Base-by-base conservation (phyloP, 2,888 invertebrate species). In the Drosophila putrida region DNA sequence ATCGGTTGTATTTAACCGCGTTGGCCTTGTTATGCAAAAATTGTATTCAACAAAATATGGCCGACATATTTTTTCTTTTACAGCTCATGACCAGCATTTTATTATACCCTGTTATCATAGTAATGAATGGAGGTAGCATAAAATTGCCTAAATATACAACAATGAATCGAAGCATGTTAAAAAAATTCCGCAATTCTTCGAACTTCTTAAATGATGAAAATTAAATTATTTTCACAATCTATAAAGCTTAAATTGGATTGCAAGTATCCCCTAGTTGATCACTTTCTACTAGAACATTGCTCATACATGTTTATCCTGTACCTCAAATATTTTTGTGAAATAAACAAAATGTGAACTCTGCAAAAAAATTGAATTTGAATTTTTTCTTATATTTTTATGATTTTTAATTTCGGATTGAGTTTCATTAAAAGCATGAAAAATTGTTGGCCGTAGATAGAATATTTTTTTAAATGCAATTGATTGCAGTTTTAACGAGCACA, bases 351-450 rank as follows among this genome's bases (percentile, higher is more conserved):
- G 9, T 9, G n/a, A 25, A 44, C 54, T 11, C 58, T 55, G 36
- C 10, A 74, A 46, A 60, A 72, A 55, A 38, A 64, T 43, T 5
- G 61, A 57, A 61, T 61, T 57, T 25, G 15, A 39, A 25, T 15
- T 41, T 38, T 65, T 60, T 35, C 51, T 38, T 38, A 4, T 9
- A 38, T 20, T 8, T 6, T n/a, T 25, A 6, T 20, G 41, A 10
- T 13, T 41, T 36, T 61, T 35, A 15, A 28, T 31, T 58, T 15
- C 6, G 53, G 15, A 11, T 64, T 39, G 20, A 8, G 33, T 63
- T 66, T 63, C 57, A 63, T 54, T 73, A 61, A 64, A 78, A 64
- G 50, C 55, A 63, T 78, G 53, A 54, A 58, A 67, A 63, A 71
- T 57, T 53, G 31, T 47, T 28, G 25, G 46, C 39, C 38, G 35